Conservation (phyloP, 2,797 vertebrate species). For the Amblyopsis hoosieri region DNA sequence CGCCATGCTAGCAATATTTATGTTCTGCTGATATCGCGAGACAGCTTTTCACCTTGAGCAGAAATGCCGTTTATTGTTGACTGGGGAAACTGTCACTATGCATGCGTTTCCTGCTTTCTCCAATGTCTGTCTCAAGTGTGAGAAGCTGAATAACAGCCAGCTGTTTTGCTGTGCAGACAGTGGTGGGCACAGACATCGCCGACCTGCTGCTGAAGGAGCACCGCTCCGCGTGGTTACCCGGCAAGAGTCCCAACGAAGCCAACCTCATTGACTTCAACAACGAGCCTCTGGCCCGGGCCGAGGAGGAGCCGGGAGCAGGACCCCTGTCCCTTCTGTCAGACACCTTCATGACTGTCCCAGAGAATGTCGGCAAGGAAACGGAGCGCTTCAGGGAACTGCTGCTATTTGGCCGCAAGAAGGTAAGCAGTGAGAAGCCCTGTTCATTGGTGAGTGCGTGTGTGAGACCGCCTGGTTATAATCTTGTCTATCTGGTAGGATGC, state of each 20-base stretch:
- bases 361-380: slow-evolving; percentile 86
- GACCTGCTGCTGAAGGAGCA: slow-evolving; percentile 94
- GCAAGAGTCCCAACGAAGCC: slow-evolving; percentile 95
- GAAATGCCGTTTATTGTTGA: too few relatives aligned
- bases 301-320: slow-evolving; percentile 88
- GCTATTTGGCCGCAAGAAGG: slow-evolving; percentile 96
- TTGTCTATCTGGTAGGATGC: slow-evolving; percentile 82
- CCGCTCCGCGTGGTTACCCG: slow-evolving; percentile 93
- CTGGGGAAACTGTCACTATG: too few relatives aligned
- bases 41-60: too few relatives aligned
- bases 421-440: slow-evolving; percentile 30
- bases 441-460: not conserved
- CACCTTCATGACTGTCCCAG: slow-evolving; percentile 78
- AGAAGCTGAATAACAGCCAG: too few relatives aligned
- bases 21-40: too few relatives aligned
- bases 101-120: too few relatives aligned
- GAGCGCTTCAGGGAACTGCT: slow-evolving; percentile 93
- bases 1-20: too few relatives aligned
- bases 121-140: not conserved
- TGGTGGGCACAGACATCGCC: slow-evolving; percentile 95
- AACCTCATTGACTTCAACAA: slow-evolving; percentile 97
- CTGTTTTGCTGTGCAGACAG: slow-evolving; percentile 78
- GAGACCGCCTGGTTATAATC: not conserved
- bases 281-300: slow-evolving; percentile 85
- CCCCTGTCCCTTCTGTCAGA: slow-evolving; percentile 92